phyloP scores from a whole-genome alignment of 2,113 vertebrate species.

The Ptilorrhoa leucosticta region DNA sequence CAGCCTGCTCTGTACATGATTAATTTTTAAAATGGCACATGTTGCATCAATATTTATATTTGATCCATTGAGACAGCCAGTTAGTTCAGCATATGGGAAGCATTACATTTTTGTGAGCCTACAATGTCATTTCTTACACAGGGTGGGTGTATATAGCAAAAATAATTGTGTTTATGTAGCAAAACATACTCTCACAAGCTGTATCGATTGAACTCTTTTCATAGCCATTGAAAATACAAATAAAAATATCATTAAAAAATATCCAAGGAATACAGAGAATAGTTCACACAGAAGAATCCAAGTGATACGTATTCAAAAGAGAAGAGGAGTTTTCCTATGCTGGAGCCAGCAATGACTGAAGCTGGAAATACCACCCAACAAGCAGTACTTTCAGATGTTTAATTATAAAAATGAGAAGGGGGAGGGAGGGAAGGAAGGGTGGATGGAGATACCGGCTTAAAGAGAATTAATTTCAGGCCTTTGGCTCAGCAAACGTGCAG shows the following conservation, averaged over 20 bases:
- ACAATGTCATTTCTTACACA: slow-evolving; percentile 37
- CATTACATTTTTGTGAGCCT: slow-evolving; percentile 47
- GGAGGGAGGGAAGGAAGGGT: background rate
- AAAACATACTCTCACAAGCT: slow-evolving; percentile 29
- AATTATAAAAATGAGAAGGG: slow-evolving; percentile 19
- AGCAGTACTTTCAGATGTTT: slow-evolving; percentile 41
- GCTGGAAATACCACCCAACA: slow-evolving; percentile 54
- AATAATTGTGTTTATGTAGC: slow-evolving; percentile 48
- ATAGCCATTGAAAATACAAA: slow-evolving; percentile 38
- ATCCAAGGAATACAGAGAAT: background rate
- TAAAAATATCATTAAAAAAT: slow-evolving; percentile 36
- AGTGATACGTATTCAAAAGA: slow-evolving; percentile 10
- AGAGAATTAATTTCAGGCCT: background rate
- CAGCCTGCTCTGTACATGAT: background rate
- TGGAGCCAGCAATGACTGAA: slow-evolving; percentile 50
- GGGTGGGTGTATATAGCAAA: slow-evolving; percentile 31
- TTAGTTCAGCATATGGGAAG: slow-evolving; percentile 52
- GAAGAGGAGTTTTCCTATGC: slow-evolving; percentile 40
- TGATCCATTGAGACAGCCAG: slow-evolving; percentile 25
- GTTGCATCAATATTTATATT: slow-evolving; percentile 41
- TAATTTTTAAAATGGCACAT: slow-evolving; percentile 41
- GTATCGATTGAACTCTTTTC: slow-evolving; percentile 28
- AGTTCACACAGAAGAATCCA: slow-evolving; percentile 12
- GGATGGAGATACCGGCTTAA: background rate
- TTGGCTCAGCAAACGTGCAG: background rate